Evolutionary conservation across 2,888 invertebrate genomes (phyloP), one percentile per base, ranked within the genome.

Genomic region (Archips crataeganus): DNA sequence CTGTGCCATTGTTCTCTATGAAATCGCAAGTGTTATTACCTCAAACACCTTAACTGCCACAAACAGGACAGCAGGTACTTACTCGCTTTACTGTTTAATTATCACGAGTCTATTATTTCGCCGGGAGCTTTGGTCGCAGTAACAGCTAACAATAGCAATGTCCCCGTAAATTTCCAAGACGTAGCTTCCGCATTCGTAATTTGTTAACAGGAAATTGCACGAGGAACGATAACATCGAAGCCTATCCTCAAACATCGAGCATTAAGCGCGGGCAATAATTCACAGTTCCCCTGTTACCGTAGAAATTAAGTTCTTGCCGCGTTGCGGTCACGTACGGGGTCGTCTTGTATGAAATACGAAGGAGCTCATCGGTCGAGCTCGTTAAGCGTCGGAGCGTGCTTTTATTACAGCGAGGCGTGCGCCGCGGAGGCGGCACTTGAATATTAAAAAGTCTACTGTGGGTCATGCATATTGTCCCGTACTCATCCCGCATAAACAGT

Each of bases 331-430:
- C 93, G 93, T 93, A 86, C 87, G 81, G 84, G 87, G 86, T 86
- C 87, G 88, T 86, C 92, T 92, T 91, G 91, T 93, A 92, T 92
- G 93, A 92, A 94, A 93, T 92, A 92, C 92, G 92, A 90, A 92
- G 92, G 88, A 90, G 89, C 91, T 93, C 93, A 92, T 93, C 91
- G 91, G 90, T 86, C 89, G 85, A 87, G 89, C 90, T 94, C 92
- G 93, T 94, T 94, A 93, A 93, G 92, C 93, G 91, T 85, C 82
- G 88, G 88, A 91, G 93, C 94, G 93, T 94, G 94, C 93, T 93
- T 94, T 93, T 94, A 93, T 93, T 93, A 93, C 91, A 88, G 80
- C 84, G 87, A 82, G 85, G 90, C 92, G 92, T 89, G 90, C 90
- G 90, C 88, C 89, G 87, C 89, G 82, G 84, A 80, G 85, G 89